These are phyloP conservation scores for Pollimyrus isidori DNA, from an alignment of 2,113 vertebrate genomes.

Conservation along the genomic window DNA sequence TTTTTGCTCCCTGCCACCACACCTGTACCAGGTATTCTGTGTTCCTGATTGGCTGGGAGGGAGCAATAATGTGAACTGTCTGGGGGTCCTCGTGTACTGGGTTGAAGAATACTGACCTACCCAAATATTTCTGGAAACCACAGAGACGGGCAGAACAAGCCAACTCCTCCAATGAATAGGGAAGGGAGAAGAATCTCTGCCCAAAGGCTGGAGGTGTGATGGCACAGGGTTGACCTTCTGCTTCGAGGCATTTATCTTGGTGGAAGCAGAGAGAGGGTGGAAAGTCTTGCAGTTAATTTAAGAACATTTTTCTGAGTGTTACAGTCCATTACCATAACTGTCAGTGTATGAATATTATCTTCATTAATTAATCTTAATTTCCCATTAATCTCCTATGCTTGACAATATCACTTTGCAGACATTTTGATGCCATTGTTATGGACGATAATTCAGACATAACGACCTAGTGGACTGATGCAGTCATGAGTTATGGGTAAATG, in stretches of 20 bases:
- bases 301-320: background rate
- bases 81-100: background rate
- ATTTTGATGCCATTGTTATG: background rate
- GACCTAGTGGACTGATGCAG: background rate
- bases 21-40: background rate
- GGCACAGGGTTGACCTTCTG: background rate
- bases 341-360: conserved; percentile 14
- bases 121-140: background rate
- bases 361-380: conserved; percentile 14
- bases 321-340: conserved; percentile 1
- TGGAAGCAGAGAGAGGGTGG: background rate
- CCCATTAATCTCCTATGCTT: conserved; percentile 2
- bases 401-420: background rate
- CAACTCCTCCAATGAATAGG: background rate
- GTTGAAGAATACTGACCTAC: background rate
- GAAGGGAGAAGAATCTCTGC: background rate
- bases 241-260: background rate
- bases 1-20: background rate
- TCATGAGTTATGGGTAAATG: background rate
- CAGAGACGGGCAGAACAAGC: background rate
- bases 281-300: conserved; percentile 1
- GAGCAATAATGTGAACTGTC: background rate
- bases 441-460: background rate
- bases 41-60: background rate
- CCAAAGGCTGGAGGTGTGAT: background rate